Base-by-base conservation (phyloP, 1,140 invertebrate genomes). In the Lucilia sericata region DNA sequence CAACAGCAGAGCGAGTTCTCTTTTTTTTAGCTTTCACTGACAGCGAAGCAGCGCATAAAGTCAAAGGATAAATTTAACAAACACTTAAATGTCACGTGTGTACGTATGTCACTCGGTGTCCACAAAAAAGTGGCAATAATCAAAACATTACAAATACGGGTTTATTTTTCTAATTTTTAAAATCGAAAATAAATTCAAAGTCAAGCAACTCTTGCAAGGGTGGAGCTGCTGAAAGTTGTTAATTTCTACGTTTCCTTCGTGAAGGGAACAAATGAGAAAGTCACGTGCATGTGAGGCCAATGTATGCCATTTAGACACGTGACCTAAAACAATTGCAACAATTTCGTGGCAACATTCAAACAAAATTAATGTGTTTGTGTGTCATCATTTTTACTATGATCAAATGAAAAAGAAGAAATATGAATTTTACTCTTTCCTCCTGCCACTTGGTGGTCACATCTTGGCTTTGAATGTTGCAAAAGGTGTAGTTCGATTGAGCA, bases 311-410 rank as follows among this genome's bases (percentile, higher is more conserved):
- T 60, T 42, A 8, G 49, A 60, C 84, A 84, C 84, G 84, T 84
- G 84, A 47, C 70, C 65, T 51, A 76, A 84, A 82, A 84, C 84
- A 84, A 84, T 84, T 82, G 81, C 81, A 84, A 76, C 84, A 84
- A 84, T 82, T 84, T 82, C 76, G 21, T 21, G 76, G 70, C 47
- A 84, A 78, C 75, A 80, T 70, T 19, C 51, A 60, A 70, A 65
- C 13, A 34, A 75, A 51, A 51, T n/a, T 9, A 78, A 47, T 25
- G 74, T 14, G 65, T 74, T 17, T 60, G 19, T 17, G 47, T 60
- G 49, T 21, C 17, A 21, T 51, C 70, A 75, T 51, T 75, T 47
- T 30, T 3, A 74, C 14, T 19, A 49, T 49, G 17, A 25, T 49
- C 34, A 12, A 42, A 49, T 17, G 36, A 25, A 19, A 19, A n/a